Conservation (phyloP, 2,797 vertebrate species). For the Eidolon dupreanum region DNA sequence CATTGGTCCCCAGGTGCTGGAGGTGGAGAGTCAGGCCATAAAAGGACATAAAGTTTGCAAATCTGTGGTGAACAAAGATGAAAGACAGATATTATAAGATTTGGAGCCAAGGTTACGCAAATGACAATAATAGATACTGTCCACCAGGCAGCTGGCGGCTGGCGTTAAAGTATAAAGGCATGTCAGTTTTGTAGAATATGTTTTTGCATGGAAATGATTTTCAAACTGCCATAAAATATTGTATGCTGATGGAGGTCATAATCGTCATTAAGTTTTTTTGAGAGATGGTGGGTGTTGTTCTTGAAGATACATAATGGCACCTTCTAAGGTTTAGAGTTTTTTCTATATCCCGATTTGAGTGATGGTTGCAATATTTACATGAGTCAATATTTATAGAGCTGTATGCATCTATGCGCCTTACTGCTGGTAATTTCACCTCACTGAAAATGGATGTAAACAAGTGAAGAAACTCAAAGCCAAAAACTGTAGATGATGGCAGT, state of each 20-base stretch:
- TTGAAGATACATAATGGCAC: not conserved
- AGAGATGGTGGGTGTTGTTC: not conserved
- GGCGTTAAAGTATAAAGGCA: not conserved
- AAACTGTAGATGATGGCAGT: not conserved
- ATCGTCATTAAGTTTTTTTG: not conserved
- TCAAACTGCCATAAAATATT: not conserved
- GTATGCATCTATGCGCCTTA: not conserved
- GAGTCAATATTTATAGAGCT: not conserved
- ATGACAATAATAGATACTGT: not conserved
- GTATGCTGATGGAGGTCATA: too few relatives aligned
- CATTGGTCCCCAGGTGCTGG: conserved; percentile 40
- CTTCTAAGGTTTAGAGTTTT: not conserved
- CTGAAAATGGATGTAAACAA: not conserved
- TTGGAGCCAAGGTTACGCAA: not conserved
- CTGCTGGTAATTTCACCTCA: not conserved
- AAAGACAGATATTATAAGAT: not conserved
- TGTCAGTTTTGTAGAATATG: not conserved
- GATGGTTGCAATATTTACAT: not conserved
- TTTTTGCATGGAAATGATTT: not conserved
- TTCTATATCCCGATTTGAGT: not conserved
- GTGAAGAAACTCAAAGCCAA: not conserved
- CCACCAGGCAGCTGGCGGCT: not conserved
- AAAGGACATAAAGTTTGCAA: not conserved
- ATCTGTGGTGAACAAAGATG: conserved; percentile 36
- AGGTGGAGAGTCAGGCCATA: conserved; percentile 25